Base-by-base conservation (phyloP, 2,113 vertebrate species). In the Donacobius atricapilla region DNA sequence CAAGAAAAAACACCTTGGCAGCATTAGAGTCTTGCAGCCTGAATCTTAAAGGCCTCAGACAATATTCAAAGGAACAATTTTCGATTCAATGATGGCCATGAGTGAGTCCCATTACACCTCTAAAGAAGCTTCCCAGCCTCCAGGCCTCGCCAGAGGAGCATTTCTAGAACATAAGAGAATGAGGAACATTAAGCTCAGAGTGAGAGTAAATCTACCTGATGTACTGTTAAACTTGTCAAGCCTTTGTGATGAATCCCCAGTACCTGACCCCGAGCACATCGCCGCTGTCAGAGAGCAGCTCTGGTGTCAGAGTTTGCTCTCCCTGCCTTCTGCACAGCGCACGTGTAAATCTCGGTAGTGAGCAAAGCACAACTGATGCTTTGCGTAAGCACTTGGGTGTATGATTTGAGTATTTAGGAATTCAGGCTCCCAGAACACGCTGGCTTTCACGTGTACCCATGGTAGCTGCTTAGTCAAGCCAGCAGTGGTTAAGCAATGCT, bases 1-100 rank as follows among this genome's bases (percentile, higher is more conserved):
- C 51, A 53, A 73, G 70, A 69, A 96, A 83, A 83, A 87, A 87
- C 30, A 94, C 95, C 92, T 87, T 60, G 95, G 91, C 4, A 2
- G 85, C 83, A 96, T 95, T 96, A 85, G 82, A 88, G 48, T 56
- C 85, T 39, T 35, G 56, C 96, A 78, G 90, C 47, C 89, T 94
- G 89, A 70, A 78, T 96, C 94, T 94, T 89, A 96, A 95, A 89
- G 95, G 90, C 90, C 71, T 77, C 92, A 96, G 94, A 60, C 77
- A 60, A 54, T 83, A 95, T 97, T 97, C 96, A 95, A 80, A 97
- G 96, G 89, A 96, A 64, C 89, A 81, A 96, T 97, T 94, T 93
- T 72, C 79, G 1, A 87, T 72, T 76, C 24, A 42, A 86, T 39
- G 68, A 92, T 89, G 93, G 90, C 83, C 60, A 60, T 1, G 0